phyloP scores from a whole-genome alignment of 2,888 invertebrate genomes.

The Diplazon laetatorius region DNA sequence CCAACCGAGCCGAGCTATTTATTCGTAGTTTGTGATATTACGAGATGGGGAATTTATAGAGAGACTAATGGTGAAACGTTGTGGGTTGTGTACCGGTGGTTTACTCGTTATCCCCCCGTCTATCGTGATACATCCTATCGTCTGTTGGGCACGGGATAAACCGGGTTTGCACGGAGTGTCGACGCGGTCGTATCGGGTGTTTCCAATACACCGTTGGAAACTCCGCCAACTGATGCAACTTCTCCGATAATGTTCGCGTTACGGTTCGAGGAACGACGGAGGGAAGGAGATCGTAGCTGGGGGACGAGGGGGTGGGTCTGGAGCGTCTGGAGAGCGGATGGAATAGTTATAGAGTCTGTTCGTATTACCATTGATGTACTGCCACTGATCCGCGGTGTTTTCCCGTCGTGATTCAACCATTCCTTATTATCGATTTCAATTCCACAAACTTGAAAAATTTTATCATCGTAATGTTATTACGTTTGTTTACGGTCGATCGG shows the following conservation, averaged over 20 bases:
- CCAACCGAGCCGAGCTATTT: slow-evolving; percentile 41
- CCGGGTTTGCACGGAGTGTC: slow-evolving; percentile 25
- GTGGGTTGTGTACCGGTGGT: not conserved
- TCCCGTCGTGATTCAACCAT: slow-evolving; percentile 11
- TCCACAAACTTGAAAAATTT: slow-evolving; percentile 1
- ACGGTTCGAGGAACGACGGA: not conserved
- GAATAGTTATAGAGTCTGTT: no score
- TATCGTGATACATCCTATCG: slow-evolving; percentile 23
- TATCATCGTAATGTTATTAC: no score
- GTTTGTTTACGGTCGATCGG: no score
- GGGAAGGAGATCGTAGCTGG: slow-evolving; percentile 5
- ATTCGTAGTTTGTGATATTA: slow-evolving; percentile 32
- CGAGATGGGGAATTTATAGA: slow-evolving; percentile 20
- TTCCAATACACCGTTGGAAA: slow-evolving; percentile 22
- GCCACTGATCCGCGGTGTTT: not conserved
- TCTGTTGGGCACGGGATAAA: slow-evolving; percentile 1
- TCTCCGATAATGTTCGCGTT: slow-evolving; percentile 34
- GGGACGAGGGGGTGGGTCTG: no score
- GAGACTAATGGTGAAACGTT: slow-evolving; percentile 18
- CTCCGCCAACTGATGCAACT: slow-evolving; percentile 31
- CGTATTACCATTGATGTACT: slow-evolving; percentile 15
- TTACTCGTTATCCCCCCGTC: slow-evolving; percentile 36
- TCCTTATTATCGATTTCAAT: slow-evolving; percentile 19
- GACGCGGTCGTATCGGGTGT: not conserved
- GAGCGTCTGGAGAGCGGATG: no score